phyloP scores from a whole-genome alignment of 2,888 invertebrate species.

The Dynastes grantii region DNA sequence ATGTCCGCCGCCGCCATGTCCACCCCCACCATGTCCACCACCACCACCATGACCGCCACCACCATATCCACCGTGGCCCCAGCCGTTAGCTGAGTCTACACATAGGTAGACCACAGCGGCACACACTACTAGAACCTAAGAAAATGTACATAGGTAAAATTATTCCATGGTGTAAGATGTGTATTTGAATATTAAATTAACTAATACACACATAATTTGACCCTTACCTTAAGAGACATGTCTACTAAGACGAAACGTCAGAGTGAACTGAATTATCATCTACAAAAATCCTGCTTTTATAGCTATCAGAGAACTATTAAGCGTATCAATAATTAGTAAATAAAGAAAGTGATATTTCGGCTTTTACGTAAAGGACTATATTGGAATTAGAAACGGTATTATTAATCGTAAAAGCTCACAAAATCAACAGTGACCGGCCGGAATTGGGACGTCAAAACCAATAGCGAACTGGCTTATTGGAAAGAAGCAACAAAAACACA shows the following conservation, averaged over 20 bases:
- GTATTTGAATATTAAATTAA: not conserved
- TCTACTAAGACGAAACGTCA: constrained; percentile 28
- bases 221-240: constrained; percentile 42
- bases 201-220: not conserved
- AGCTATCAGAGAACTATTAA: constrained; percentile 28
- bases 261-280: constrained; percentile 30
- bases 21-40: not conserved
- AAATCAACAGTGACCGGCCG: not conserved
- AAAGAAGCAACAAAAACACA: constrained; percentile 19
- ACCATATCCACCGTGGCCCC: constrained; percentile 8
- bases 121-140: constrained; percentile 22
- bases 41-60: not conserved
- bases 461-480: constrained; percentile 3
- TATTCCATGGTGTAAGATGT: not conserved
- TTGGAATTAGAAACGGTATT: constrained; percentile 27
- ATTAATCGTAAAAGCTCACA: constrained; percentile 1
- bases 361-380: constrained; percentile 29
- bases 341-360: constrained; percentile 31
- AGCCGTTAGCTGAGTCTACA: constrained; percentile 26
- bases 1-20: constrained; percentile 8
- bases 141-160: not conserved
- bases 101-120: constrained; percentile 35
- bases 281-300: constrained; percentile 24
- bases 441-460: not conserved
- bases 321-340: constrained; percentile 45